Percentiles rank a stretch among this genome's conserved stretches.
phyloP scores from a whole-genome alignment of 2,113 vertebrate genomes.

The Psephotus haematonotus region DNA sequence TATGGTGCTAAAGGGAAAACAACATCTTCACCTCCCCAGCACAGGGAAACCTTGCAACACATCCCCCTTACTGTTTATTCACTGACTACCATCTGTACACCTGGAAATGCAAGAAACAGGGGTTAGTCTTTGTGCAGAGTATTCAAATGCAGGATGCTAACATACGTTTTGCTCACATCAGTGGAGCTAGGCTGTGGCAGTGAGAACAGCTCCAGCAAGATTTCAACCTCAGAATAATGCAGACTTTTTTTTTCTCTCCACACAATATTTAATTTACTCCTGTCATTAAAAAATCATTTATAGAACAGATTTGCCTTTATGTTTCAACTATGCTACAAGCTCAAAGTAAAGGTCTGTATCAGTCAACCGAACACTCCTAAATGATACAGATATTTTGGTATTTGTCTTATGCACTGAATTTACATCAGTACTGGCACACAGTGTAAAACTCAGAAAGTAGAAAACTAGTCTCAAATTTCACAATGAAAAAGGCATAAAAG shows the following conservation, averaged over 20 bases:
- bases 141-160: background rate
- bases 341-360: background rate
- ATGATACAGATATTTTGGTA: background rate
- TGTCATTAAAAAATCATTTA: background rate
- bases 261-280: background rate
- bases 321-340: background rate
- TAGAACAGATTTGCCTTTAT: background rate
- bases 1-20: background rate
- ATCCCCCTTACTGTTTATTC: background rate
- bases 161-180: background rate
- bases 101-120: background rate
- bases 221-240: background rate
- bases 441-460: background rate
- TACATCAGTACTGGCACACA: background rate
- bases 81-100: background rate
- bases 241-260: background rate
- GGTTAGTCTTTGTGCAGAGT: background rate
- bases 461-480: background rate
- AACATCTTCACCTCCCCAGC: background rate
- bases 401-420: background rate
- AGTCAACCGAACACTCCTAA: background rate
- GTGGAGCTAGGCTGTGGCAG: background rate
- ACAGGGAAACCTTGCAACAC: background rate
- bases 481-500: background rate
- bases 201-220: background rate